Conservation (phyloP, 2,888 invertebrate genomes). For the Habrosyne pyritoides region DNA sequence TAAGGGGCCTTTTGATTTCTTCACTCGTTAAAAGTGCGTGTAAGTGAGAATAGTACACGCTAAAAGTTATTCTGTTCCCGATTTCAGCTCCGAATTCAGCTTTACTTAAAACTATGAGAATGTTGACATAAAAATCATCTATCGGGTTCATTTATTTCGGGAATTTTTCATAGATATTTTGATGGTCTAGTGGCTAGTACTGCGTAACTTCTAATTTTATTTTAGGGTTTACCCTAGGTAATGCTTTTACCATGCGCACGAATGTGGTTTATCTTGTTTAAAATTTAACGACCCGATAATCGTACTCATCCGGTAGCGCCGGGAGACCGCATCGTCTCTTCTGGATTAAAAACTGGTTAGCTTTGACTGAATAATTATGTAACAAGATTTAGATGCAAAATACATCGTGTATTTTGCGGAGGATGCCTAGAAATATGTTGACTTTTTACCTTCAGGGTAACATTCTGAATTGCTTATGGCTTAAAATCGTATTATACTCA, state of each 20-base stretch:
- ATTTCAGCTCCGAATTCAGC: no score
- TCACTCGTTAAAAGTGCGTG: background rate
- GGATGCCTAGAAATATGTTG: slow-evolving; percentile 16
- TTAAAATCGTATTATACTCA: no score
- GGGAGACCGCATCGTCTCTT: slow-evolving; percentile 30
- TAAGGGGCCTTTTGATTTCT: background rate
- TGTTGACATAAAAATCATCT: no score
- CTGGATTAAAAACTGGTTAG: slow-evolving; percentile 43
- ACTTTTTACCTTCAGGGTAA: no score
- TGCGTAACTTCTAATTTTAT: no score
- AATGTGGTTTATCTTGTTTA: slow-evolving; percentile 40
- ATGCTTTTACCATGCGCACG: slow-evolving; percentile 14
- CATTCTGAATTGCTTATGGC: no score
- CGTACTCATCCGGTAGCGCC: slow-evolving; percentile 53
- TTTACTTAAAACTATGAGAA: no score
- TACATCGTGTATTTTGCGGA: slow-evolving; percentile 25
- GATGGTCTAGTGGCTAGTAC: no score
- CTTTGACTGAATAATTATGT: slow-evolving; percentile 18
- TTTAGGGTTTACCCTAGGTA: background rate
- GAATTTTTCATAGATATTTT: no score
- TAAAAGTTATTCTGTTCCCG: no score
- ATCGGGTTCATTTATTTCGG: no score
- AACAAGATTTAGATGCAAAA: slow-evolving; percentile 16
- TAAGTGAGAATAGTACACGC: no score
- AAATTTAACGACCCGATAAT: slow-evolving; percentile 60